Evolutionary conservation across 2,797 vertebrate genomes (phyloP), one percentile per base, ranked within the genome.

Genomic region (Myripristis jacobus): DNA sequence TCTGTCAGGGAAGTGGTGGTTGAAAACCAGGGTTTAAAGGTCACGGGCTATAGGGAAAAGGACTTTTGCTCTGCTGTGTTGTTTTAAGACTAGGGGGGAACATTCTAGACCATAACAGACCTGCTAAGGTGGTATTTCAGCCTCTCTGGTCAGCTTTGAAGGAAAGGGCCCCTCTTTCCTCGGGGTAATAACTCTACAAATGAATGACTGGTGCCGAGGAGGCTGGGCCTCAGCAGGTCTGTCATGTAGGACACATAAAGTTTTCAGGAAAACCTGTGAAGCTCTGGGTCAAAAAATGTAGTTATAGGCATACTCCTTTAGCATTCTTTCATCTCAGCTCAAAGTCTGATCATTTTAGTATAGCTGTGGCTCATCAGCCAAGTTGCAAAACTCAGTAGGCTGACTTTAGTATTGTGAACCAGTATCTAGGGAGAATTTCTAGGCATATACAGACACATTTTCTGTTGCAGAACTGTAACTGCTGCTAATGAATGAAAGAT

Each of bases 11-110:
- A 51, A 62, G 77, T 68, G 70, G 65, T 60, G 11, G 34, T 50
- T 6, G 4, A 80, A 74, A 80, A 83, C 82, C 83, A 72, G 78
- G 83, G 87, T 85, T 89, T 83, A 89, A 87, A 66, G 86, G 88
- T 88, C 84, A 79, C 66, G 16, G 70, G 64, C 74, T 77, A n/a
- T n/a, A 12, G 43, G 62, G 44, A 46, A 24, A 3, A 8, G 31
- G 54, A 85, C 78, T 79, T 89, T 66, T 84, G 65, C 79, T 70
- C 75, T 44, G 85, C 81, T 84, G 81, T 77, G 88, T 86, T 88
- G 80, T 82, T 89, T 91, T 84, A 89, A 82, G 77, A 74, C 81
- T 81, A 52, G 19, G 31, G 50, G 75, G 80, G 41, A 82, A 77
- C 47, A 70, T n/a, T 47, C 13, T 29, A 13, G 24, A 29, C 10